Conservation (phyloP, 2,888 invertebrate species). For the Lithophane socia region DNA sequence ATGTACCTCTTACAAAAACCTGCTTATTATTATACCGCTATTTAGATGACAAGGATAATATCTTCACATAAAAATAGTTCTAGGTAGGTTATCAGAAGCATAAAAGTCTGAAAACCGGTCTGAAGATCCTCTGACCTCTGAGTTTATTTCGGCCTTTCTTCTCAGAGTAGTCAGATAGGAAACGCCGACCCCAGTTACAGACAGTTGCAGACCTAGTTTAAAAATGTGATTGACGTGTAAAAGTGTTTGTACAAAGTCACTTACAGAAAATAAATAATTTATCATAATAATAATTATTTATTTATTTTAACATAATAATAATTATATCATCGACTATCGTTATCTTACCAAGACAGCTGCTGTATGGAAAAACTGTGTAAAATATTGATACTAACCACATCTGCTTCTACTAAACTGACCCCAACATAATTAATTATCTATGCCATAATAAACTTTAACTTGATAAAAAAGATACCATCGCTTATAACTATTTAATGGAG, state of each 20-base stretch:
- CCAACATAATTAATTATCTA: constrained; percentile 6
- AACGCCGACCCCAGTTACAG: too few species aligned
- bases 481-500: constrained; percentile 41
- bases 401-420: not conserved
- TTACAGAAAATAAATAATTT: too few species aligned
- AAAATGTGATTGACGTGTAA: too few species aligned
- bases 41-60: not conserved
- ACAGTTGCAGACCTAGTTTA: too few species aligned
- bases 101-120: not conserved
- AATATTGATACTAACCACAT: not conserved
- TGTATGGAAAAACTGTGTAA: not conserved
- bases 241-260: too few species aligned
- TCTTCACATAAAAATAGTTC: not conserved
- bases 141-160: too few species aligned
- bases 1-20: not conserved
- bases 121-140: too few species aligned
- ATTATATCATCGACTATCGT: not conserved
- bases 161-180: too few species aligned
- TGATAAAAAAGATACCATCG: constrained; percentile 21
- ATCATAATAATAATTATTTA: too few species aligned
- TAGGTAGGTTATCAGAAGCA: not conserved
- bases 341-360: not conserved
- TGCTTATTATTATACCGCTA: too few species aligned
- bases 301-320: too few species aligned
- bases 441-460: constrained; percentile 16